Evolutionary conservation across 2,888 invertebrate genomes (phyloP), one percentile per base, ranked within the genome.

Genomic region (Tolmerus cingulatus): DNA sequence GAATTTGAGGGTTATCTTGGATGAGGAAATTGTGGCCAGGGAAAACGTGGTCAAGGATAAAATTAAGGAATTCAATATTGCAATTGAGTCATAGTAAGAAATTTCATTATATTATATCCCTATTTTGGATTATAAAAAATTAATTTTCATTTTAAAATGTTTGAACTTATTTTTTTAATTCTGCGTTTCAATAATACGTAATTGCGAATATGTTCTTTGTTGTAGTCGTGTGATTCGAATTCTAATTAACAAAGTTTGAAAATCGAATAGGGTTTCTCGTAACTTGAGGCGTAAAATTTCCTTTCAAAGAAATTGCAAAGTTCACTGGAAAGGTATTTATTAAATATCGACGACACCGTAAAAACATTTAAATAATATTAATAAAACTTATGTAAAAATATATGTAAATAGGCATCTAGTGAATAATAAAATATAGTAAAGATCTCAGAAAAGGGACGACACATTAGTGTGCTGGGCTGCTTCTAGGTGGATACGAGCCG

Each of bases 21-120:
- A 92, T 86, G 91, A 91, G 14, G 92, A 92, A 87, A 89, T 93
- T 30, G 90, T 89, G 2, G 91, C 91, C 8, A 91, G 91, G 74
- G 91, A 92, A 77, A 91, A 91, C 87, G 89, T 89, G 85, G 91
- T 92, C 0, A 85, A 88, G 7, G 91, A 91, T 66, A 93, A 92
- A 88, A 90, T 92, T 14, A 88, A 88, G 2, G 91, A 91, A 85
- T 92, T 92, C 66, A 92, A 93, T 90, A 88, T 88, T 9, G 90
- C 90, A 0, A 87, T 92, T 74, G 89, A 89, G n/a, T 66, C 66
- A 66, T 9, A 66, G 27, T 66, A 66, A 19, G 12, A 66, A 66
- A 23, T 66, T 27, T 66, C 9, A 12, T 27, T 66, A 66, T 66
- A 66, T 66, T 12, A 8, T 51, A 5, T n/a, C n/a, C 55, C 19